phyloP scores from a whole-genome alignment of 2,113 vertebrate genomes.

The Marmota monax region DNA sequence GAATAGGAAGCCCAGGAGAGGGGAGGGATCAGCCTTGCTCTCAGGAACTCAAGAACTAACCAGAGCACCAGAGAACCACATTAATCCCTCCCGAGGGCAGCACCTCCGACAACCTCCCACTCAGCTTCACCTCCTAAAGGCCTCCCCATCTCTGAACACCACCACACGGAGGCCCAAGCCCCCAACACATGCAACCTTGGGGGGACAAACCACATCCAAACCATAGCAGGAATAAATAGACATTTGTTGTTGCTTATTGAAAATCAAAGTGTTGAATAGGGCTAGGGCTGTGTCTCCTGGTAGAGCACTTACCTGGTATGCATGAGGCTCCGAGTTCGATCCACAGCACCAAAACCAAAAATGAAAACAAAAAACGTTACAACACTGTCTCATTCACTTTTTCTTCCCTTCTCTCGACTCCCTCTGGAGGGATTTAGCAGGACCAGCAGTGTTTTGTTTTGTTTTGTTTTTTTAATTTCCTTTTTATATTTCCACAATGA shows the following conservation, averaged over 20 bases:
- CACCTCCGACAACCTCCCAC: background rate
- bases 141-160: background rate
- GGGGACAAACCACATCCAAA: background rate
- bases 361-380: background rate
- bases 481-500: slow-evolving; percentile 55
- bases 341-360: no score
- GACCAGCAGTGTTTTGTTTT: background rate
- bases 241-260: background rate
- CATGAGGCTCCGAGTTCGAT: no score
- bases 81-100: background rate
- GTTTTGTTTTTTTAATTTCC: background rate
- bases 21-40: background rate
- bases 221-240: background rate
- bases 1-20: background rate
- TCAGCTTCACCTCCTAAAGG: no score
- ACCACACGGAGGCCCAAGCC: background rate
- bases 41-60: background rate
- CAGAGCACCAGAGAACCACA: no score
- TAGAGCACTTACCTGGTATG: no score
- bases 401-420: background rate
- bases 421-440: background rate
- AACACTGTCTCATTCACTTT: background rate
- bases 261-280: background rate
- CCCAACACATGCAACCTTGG: background rate
- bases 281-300: background rate